Percentiles rank a stretch among this genome's conserved stretches.
Evolutionary conservation across 2,888 invertebrate species (phyloP).

Genomic region (Abrostola triplasia): DNA sequence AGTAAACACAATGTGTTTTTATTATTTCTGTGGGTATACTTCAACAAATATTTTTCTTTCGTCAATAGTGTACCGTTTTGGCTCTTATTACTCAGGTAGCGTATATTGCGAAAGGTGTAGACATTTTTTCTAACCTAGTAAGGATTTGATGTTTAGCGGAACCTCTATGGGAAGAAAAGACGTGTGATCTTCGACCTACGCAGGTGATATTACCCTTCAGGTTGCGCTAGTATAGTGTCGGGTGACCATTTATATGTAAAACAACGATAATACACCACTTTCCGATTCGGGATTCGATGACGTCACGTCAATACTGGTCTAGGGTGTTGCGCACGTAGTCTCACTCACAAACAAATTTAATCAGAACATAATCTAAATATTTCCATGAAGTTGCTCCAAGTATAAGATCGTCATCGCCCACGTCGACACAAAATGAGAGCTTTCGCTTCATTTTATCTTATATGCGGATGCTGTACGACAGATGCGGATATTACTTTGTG

Average conservation of each 20-base stretch:
- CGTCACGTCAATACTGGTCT: background rate
- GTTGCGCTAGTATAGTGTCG: background rate
- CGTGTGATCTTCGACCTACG: background rate
- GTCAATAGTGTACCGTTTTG: slow-evolving; percentile 25
- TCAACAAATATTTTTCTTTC: slow-evolving; percentile 43
- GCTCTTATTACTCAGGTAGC: slow-evolving; percentile 32
- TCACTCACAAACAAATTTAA: slow-evolving; percentile 27
- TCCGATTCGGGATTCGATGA: slow-evolving; percentile 2
- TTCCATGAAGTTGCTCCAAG: slow-evolving; percentile 33
- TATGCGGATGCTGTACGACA: slow-evolving; percentile 32
- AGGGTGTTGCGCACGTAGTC: background rate
- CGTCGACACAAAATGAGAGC: slow-evolving; percentile 42
- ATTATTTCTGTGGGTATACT: slow-evolving; percentile 32
- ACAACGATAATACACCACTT: background rate
- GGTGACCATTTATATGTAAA: slow-evolving; percentile 1
- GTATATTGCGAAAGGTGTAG: background rate
- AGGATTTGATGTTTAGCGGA: background rate
- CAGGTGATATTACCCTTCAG: background rate
- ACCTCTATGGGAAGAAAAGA: background rate
- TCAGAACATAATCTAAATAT: slow-evolving; percentile 47
- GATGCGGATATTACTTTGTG: slow-evolving; percentile 45
- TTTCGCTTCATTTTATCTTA: slow-evolving; percentile 44
- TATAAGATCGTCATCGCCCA: slow-evolving; percentile 40
- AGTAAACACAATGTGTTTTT: slow-evolving; percentile 35
- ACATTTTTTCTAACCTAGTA: background rate